Base-by-base conservation (phyloP, 2,888 invertebrate genomes). In the Tineola bisselliella region DNA sequence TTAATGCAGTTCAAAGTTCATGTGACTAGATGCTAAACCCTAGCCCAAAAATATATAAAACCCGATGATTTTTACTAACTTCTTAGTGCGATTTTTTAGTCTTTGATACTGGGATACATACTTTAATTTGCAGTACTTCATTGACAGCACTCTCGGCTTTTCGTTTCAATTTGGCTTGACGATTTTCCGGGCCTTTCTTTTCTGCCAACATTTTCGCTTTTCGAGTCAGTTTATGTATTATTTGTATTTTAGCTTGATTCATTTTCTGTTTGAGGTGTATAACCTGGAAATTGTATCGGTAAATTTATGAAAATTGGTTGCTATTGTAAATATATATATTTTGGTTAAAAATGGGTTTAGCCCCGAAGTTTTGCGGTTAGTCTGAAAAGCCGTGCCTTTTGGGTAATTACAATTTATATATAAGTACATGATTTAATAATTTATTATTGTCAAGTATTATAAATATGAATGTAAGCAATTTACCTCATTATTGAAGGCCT, bases 401-500 rank as follows among this genome's bases (percentile, higher is more conserved):
- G 25, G 13, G 18, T 17, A 12, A 54, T 18, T 12, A 54, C 4
- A 4, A 25, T 6, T 2, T 25, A 25, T 25, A 6, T 6, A 25
- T 25, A 25, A 8, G 18, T 13, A 57, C 5, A 12, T 13, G 13
- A 18, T n/a, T n/a, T n/a, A n/a, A 25, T 30, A 8, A 19, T 57
- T 57, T 18, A 17, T 19, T 30, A 5, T 19, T 57, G 10, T 57
- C n/a, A 57, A n/a, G 4, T 8, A 44, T 44, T 44, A 2, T 4
- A 44, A 12, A 8, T 4, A 19, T n/a, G 6, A 25, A 25, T 2
- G 6, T 25, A 25, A 25, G 6, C 25, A 2, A 64, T 64, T 63
- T 64, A 86, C 87, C 77, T 87, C 86, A 69, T 82, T 87, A 66
- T 87, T 87, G 66, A 83, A 86, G 0, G 82, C 84, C 67, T 86